phyloP scores from a whole-genome alignment of 2,888 invertebrate species.

The Mesorhabditis spiculigera region DNA sequence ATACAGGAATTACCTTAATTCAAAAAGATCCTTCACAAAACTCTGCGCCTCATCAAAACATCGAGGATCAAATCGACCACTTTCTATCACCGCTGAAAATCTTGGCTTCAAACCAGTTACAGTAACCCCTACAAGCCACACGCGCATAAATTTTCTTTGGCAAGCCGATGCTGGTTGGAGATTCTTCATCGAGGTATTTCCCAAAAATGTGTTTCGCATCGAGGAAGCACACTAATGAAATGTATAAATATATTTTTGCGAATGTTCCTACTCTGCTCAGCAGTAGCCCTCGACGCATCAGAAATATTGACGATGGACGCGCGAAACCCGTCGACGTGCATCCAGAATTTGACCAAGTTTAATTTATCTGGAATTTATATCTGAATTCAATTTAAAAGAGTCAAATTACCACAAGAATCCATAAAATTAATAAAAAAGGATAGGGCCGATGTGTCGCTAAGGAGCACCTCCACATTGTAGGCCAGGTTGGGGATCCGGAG shows the following conservation, averaged over 20 bases:
- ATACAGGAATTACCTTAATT: constrained; percentile 16
- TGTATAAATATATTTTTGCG: too few relatives aligned
- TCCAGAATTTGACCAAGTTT: constrained; percentile 62
- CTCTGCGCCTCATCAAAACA: constrained; percentile 33
- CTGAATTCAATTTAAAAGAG: background rate
- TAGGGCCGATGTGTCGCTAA: constrained; percentile 76
- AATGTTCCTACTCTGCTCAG: constrained; percentile 17
- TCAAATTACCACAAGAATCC: constrained; percentile 60
- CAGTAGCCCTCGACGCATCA: constrained; percentile 17
- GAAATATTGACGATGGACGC: constrained; percentile 36
- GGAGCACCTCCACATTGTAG: constrained; percentile 73
- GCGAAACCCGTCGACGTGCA: constrained; percentile 63
- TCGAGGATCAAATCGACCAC: constrained; percentile 10
- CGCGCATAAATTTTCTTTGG: constrained; percentile 60
- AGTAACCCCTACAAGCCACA: constrained; percentile 57
- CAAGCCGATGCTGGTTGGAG: constrained; percentile 62
- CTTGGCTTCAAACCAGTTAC: background rate
- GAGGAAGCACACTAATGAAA: constrained; percentile 18
- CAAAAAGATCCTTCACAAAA: constrained; percentile 30
- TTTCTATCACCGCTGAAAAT: constrained; percentile 17
- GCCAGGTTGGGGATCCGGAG: constrained; percentile 54
- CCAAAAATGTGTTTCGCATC: constrained; percentile 74
- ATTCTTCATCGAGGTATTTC: constrained; percentile 74
- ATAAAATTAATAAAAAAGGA: constrained; percentile 82
- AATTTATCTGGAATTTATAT: constrained; percentile 30